Percentiles rank a stretch among this genome's conserved stretches.
Evolutionary conservation across 2,113 vertebrate genomes (phyloP).

Genomic region (Cettia cetti): DNA sequence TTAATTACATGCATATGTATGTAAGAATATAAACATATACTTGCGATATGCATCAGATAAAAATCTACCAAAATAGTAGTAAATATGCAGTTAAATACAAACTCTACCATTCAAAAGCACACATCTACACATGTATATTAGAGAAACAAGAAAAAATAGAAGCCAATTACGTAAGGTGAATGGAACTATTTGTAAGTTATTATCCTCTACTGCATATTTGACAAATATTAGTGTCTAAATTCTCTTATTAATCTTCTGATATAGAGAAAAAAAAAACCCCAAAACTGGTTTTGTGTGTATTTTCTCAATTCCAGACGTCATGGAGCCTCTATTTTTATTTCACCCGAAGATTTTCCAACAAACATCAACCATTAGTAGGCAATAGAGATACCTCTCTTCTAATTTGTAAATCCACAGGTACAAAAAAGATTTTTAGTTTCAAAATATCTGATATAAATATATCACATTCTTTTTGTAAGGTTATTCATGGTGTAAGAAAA

Average conservation of each 20-base stretch:
- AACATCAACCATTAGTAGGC: not conserved
- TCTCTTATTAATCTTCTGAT: not conserved
- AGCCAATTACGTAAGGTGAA: not conserved
- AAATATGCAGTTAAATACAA: not conserved
- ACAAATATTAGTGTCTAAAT: not conserved
- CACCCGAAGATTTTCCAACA: not conserved
- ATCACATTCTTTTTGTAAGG: not conserved
- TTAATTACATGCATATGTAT: not conserved
- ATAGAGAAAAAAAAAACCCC: not conserved
- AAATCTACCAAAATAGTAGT: not conserved
- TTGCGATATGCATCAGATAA: not conserved
- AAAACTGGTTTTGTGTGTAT: not conserved
- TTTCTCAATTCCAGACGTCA: not conserved
- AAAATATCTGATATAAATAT: not conserved
- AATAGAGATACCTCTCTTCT: not conserved
- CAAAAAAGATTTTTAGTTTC: not conserved
- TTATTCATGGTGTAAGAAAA: not conserved
- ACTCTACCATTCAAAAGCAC: not conserved
- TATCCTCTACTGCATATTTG: not conserved
- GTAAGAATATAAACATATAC: not conserved
- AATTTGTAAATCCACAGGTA: not conserved
- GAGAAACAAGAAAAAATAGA: not conserved
- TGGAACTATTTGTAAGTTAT: not conserved
- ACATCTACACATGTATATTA: not conserved
- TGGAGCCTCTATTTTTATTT: not conserved